These are phyloP conservation scores for Pangasius djambal DNA, from an alignment of 2,797 vertebrate species.

Conservation along the genomic window DNA sequence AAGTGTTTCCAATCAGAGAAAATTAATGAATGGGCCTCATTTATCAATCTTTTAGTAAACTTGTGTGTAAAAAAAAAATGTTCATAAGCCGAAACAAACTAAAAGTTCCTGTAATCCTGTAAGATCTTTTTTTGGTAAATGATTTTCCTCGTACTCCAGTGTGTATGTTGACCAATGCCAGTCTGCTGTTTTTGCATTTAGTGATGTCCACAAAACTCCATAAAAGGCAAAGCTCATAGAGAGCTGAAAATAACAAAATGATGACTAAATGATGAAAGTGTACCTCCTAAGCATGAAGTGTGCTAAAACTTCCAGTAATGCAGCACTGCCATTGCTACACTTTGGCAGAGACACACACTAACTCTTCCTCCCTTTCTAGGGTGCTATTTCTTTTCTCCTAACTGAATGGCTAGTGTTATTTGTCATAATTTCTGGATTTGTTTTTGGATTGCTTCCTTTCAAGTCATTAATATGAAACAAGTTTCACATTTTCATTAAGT, in stretches of 20 bases:
- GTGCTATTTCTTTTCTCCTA: neutral
- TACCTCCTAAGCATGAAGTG: neutral
- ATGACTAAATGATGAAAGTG: neutral
- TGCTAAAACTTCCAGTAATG: neutral
- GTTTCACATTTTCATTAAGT: neutral
- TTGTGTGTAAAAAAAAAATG: too few species aligned
- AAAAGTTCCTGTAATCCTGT: neutral
- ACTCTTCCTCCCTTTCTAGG: neutral
- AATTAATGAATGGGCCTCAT: slow-evolving; percentile 8
- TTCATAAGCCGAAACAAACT: neutral
- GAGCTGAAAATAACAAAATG: neutral
- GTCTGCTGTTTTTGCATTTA: neutral
- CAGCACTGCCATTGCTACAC: neutral
- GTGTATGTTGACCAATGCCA: neutral
- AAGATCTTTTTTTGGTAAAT: neutral
- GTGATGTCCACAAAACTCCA: neutral
- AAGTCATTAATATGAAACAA: neutral
- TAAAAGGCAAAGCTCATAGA: neutral
- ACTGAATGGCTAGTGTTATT: neutral
- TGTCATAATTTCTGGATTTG: neutral
- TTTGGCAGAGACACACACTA: neutral
- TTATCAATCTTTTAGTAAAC: neutral
- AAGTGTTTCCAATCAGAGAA: neutral
- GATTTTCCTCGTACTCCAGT: neutral
- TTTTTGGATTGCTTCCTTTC: neutral